Evolutionary conservation across 2,113 vertebrate species (phyloP).

Genomic region (Chaenocephalus aceratus): DNA sequence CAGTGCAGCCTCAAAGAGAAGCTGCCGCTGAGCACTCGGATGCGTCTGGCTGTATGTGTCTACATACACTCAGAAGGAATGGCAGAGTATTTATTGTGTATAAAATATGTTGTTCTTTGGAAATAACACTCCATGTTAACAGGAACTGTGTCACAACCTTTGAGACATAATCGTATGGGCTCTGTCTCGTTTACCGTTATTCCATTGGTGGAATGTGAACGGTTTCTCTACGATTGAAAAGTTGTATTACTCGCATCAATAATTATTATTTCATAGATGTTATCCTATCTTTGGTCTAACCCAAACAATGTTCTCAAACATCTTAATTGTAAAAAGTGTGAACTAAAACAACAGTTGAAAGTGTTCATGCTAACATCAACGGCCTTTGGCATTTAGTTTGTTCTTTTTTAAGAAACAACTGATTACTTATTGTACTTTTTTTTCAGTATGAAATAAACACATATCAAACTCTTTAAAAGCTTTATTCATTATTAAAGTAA

Average conservation of each 20-base stretch:
- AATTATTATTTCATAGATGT: background rate
- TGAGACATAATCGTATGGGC: background rate
- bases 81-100: constrained; percentile 11
- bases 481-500: constrained; percentile 6
- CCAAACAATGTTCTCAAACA: background rate
- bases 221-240: background rate
- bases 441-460: constrained; percentile 37
- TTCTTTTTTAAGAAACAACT: background rate
- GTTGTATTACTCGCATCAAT: background rate
- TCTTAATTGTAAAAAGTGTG: background rate
- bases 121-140: background rate
- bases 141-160: background rate
- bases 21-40: background rate
- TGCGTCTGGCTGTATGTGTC: background rate
- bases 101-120: background rate
- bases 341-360: background rate
- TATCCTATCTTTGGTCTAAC: background rate
- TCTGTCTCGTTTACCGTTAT: background rate
- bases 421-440: background rate
- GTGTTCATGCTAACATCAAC: background rate
- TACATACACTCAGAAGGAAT: background rate
- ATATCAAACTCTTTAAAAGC: background rate
- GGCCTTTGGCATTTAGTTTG: background rate
- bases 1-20: background rate
- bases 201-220: background rate